phyloP scores from a whole-genome alignment of 2,113 vertebrate genomes.

The Rhineura floridana region DNA sequence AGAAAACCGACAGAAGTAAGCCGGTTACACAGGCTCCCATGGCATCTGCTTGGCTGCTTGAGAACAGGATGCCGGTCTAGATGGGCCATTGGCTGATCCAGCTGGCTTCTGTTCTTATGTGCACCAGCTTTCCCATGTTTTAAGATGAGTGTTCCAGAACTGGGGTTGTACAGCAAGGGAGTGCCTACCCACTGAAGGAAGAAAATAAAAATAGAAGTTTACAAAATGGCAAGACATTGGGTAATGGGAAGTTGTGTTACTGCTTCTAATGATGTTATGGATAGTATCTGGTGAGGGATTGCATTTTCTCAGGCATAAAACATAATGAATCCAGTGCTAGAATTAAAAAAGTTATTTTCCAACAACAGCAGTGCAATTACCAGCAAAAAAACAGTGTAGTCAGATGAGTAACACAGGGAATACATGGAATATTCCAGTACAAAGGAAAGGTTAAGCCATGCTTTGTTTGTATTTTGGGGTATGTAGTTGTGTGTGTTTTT shows the following conservation, averaged over 20 bases:
- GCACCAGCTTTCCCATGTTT: no score
- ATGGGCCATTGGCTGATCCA: no score
- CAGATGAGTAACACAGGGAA: not conserved
- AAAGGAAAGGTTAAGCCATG: not conserved
- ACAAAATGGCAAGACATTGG: not conserved
- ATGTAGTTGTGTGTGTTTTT: not conserved
- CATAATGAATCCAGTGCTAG: not conserved
- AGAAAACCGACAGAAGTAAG: no score
- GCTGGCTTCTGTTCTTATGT: no score
- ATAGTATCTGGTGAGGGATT: not conserved
- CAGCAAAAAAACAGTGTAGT: not conserved
- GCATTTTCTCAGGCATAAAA: not conserved
- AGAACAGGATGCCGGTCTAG: no score
- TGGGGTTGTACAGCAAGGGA: not conserved
- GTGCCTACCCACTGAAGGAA: not conserved
- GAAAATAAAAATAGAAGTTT: not conserved
- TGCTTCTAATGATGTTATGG: not conserved
- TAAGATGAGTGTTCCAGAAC: not conserved
- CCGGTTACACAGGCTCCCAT: no score
- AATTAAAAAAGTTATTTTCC: not conserved
- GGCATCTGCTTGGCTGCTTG: no score
- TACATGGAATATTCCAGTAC: not conserved
- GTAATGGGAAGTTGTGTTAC: not conserved
- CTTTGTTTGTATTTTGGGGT: not conserved
- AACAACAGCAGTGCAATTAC: not conserved